Evolutionary conservation across 2,888 invertebrate genomes (phyloP), one percentile per base, ranked within the genome.

Genomic region (Furcula furcula): DNA sequence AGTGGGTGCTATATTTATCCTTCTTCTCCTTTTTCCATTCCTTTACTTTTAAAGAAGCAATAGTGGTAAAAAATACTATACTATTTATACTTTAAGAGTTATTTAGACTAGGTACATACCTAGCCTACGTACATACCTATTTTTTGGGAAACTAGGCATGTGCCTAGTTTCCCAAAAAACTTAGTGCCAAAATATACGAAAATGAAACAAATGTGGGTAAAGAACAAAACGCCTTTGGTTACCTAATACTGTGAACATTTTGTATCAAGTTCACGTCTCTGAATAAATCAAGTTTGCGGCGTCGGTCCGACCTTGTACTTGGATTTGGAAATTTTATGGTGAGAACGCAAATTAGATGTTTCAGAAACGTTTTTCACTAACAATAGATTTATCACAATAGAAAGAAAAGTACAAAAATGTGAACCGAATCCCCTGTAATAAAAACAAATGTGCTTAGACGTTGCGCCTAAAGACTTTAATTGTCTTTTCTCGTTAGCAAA

Each of bases 221-320:
- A 22, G 11, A 10, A 11, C 22, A 6, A 11, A 22, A 22, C 13
- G 7, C 12, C 5, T 12, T 4, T 7, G 12, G 25, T 7, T 6
- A 13, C 12, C 19, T 19, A 15, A 27, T 4, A 27, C 15, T 15
- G n/a, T 27, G 16, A 27, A 27, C 12, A 27, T 27, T 27, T 29
- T 38, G 38, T 50, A 54, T 35, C 34, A 36, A 38, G 46, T 54
- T 40, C 59, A 55, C 55, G 57, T 57, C 48, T 40, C 21, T 23
- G 31, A 40, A 59, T 59, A 55, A 57, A 57, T 55, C 46, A 48
- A 47, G 29, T 36, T 42, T 29, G 40, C 37, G 28, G 42, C 22
- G 21, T 40, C 38, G 31, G 38, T 19, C 42, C 42, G 45, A 46
- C 35, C 31, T 12, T 10, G 16, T 42, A 42, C 30, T 37, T 40